These are phyloP conservation scores for Lasioglossum figueresi DNA, from an alignment of 2,888 invertebrate genomes.

Conservation along the genomic window DNA sequence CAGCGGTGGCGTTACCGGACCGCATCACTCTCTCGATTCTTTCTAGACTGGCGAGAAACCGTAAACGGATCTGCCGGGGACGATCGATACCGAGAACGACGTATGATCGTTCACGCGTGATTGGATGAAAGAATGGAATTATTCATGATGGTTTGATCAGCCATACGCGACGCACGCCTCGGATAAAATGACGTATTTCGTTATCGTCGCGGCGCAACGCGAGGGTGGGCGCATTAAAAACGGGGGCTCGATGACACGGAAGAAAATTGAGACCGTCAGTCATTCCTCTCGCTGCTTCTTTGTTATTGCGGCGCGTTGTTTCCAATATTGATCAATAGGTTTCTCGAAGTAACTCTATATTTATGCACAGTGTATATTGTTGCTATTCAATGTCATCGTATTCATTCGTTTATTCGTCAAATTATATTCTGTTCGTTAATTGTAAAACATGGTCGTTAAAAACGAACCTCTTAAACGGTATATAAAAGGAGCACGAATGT, in stretches of 20 bases:
- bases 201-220: conserved; percentile 57
- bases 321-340: background rate
- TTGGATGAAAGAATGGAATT: conserved; percentile 57
- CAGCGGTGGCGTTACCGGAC: background rate
- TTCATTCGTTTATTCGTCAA: background rate
- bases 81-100: background rate
- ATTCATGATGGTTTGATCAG: conserved; percentile 56
- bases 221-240: background rate
- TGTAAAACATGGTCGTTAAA: background rate
- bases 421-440: background rate
- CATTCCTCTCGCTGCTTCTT: background rate
- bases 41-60: conserved; percentile 9
- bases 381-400: background rate
- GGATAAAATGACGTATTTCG: conserved; percentile 60
- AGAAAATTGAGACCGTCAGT: conserved; percentile 1
- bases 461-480: background rate
- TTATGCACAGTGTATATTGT: background rate
- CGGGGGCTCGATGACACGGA: background rate
- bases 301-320: background rate
- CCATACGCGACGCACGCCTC: conserved; percentile 52
- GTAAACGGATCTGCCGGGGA: conserved; percentile 8
- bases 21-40: background rate
- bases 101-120: conserved; percentile 39
- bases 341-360: background rate
- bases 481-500: background rate